phyloP scores from a whole-genome alignment of 2,113 vertebrate species.

The Eurystomus gularis region DNA sequence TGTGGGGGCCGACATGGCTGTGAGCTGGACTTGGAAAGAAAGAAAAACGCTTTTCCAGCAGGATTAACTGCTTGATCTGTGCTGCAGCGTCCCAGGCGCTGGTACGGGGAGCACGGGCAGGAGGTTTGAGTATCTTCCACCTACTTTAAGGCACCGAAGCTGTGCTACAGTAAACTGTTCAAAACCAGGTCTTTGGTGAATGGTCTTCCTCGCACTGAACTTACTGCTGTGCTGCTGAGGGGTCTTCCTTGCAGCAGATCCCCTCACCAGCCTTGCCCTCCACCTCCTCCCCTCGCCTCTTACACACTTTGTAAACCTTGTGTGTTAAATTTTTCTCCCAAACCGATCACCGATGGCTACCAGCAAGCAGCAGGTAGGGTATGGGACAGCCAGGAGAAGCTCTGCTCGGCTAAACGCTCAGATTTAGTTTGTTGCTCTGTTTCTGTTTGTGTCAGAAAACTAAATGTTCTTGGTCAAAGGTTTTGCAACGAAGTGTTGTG shows the following conservation, averaged over 20 bases:
- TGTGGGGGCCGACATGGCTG: not conserved
- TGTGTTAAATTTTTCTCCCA: not conserved
- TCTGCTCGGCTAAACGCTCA: not conserved
- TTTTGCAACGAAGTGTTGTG: not conserved
- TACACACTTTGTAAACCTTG: too few species aligned
- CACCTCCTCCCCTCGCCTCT: not conserved
- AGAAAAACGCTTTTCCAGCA: not conserved
- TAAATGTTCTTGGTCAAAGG: not conserved
- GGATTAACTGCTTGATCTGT: fast-evolving
- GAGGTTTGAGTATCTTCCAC: not conserved
- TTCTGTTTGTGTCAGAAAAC: not conserved
- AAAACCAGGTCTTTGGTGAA: not conserved
- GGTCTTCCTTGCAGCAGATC: not conserved
- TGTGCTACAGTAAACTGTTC: not conserved
- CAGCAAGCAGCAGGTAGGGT: not conserved
- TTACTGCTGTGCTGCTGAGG: not conserved
- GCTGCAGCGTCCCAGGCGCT: not conserved
- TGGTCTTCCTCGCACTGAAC: not conserved
- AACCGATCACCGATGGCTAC: fast-evolving
- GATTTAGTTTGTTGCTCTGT: not conserved
- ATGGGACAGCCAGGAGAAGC: not conserved
- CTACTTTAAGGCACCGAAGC: not conserved
- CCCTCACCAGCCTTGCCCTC: not conserved
- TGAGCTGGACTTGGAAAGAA: not conserved
- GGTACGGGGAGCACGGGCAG: not conserved